Base-by-base conservation (phyloP, 2,888 invertebrate species). In the Noctuana brunneofusca region DNA sequence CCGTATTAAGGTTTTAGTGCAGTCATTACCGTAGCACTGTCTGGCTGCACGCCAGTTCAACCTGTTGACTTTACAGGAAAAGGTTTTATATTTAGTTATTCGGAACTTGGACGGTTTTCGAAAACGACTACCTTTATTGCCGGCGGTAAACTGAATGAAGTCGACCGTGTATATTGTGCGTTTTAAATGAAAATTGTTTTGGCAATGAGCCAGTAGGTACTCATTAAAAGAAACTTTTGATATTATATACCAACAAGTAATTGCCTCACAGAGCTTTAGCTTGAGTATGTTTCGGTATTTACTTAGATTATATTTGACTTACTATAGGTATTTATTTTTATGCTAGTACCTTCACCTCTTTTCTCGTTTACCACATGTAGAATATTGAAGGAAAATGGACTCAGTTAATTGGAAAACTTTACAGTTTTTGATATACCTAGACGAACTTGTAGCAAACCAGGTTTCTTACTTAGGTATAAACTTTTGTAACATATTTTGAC, bases 21-120 rank as follows among this genome's bases (percentile, higher is more conserved):
- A 48, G 57, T 48, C 57, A 57, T 57, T 57, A 32, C 48, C 8
- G 32, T 57, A 20, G 32, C 20, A 22, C 27, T n/a, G 54, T 58
- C 76, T 82, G 81, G 79, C 77, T 71, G 65, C 70, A 66, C 67
- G 81, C 84, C 83, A 84, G 71, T 71, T 72, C 73, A 75, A 86
- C 87, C 86, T 88, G 89, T 87, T 87, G 88, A 78, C 75, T 75
- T 55, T 55, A 35, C 46, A 46, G 58, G 58, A 58, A 52, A 41
- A 50, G 27, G 22, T 41, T 50, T 58, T 52, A 43, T 58, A 52
- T 50, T 50, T 58, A 58, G 58, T 58, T 58, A 52, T 52, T 41
- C 58, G 41, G 50, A 58, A 58, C 58, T 52, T 58, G 52, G 58
- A 27, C 18, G 50, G 58, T 58, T 58, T 38, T 49, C 35, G 55